phyloP scores from a whole-genome alignment of 2,888 invertebrate genomes.

The Torymus texanus region DNA sequence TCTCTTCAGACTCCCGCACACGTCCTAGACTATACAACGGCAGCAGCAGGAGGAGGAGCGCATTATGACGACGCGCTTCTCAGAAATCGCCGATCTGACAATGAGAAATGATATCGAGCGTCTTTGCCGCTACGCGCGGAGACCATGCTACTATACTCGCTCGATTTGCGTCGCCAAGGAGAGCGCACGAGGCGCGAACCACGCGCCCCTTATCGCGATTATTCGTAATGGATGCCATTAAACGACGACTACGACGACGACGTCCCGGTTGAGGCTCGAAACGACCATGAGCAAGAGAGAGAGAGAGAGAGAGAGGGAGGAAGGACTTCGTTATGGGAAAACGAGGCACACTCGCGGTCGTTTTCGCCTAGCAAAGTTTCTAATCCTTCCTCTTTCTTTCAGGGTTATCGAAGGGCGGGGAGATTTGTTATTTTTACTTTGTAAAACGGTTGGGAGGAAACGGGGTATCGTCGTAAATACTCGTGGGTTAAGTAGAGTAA shows the following conservation, averaged over 20 bases:
- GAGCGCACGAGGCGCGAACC: conserved; percentile 23
- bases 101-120: conserved; percentile 42
- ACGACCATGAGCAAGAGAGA: background rate
- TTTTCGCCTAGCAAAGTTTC: background rate
- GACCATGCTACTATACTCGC: background rate
- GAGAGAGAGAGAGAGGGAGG: background rate
- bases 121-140: background rate
- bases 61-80: conserved; percentile 29
- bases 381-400: background rate
- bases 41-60: background rate
- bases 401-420: background rate
- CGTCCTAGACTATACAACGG: background rate
- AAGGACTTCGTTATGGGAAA: conserved; percentile 2
- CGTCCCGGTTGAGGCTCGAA: conserved; percentile 14
- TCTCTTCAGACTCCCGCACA: background rate
- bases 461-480: too few relatives aligned
- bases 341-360: background rate
- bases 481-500: too few relatives aligned
- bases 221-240: conserved; percentile 47
- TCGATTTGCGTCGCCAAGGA: conserved; percentile 28
- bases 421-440: background rate
- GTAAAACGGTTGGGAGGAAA: too few relatives aligned
- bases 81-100: conserved; percentile 43
- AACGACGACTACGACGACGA: conserved; percentile 17
- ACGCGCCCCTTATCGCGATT: conserved; percentile 45